Evolutionary conservation across 2,113 vertebrate species (phyloP), one percentile per base, ranked within the genome.

Genomic region (Gobiocypris rarus): DNA sequence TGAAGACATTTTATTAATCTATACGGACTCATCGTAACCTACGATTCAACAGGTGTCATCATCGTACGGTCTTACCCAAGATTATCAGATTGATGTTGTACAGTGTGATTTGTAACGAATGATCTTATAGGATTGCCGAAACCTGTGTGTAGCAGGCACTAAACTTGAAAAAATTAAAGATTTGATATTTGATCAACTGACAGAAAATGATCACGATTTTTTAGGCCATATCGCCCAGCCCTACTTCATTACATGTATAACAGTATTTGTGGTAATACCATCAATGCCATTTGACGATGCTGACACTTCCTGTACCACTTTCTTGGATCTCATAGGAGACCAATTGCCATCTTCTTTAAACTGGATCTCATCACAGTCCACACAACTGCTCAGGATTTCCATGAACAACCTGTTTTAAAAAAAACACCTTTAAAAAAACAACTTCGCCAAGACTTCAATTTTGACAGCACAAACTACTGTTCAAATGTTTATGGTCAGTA

Each of bases 331-430:
- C 97, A 99, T 99, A 1, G 98, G 98, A 75, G 96, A 91, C 98
- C 98, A 99, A 0, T 93, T 97, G 4, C 98, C 97, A 24, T 99
- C 97, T 84, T 99, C 97, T 88, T 98, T 98, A 78, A 99, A 99
- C 90, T 99, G 97, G 88, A 99, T 99, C 86, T 99, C 98, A 86
- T 99, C 98, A 89, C 97, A 98, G 84, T 99, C 98, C 84, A 96
- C 96, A 69, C 97, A 99, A 82, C 95, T 98, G 90, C 96, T 99
- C 83, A 99, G 91, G 91, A 99, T 99, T 90, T 99, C 98, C 98
- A 99, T 99, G 92, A 99, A 99, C 89, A 99, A 94, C 84, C 98
- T 99, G 89, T 5, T 4, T 15, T 76, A 75, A 17, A 85, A 14
- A 83, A 63, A 45, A 48, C 10, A 34, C 10, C 5, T 34, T 15